Conservation (phyloP, 2,797 vertebrate species). For the Schizopygopsis pylzovi region DNA sequence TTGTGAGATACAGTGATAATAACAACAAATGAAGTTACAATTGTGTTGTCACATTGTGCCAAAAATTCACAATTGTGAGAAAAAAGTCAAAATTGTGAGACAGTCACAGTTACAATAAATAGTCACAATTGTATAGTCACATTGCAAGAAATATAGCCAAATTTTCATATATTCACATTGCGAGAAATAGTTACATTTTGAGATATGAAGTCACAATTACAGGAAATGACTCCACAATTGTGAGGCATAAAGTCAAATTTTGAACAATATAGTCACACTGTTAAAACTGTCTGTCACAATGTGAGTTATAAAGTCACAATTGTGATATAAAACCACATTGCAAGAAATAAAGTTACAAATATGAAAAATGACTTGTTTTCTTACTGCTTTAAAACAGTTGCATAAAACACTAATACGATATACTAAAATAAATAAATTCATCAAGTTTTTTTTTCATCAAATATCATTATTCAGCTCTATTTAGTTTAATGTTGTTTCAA, state of each 20-base stretch:
- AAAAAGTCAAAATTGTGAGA: not conserved
- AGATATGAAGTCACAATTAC: not conserved
- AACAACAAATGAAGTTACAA: no score
- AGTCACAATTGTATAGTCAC: not conserved
- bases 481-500: not conserved
- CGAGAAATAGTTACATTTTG: not conserved
- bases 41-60: no score
- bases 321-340: not conserved
- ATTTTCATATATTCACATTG: not conserved
- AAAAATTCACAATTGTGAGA: no score
- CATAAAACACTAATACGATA: no score
- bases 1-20: not conserved
- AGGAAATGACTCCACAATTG: not conserved
- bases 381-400: no score
- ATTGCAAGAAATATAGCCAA: not conserved
- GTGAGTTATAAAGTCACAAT: not conserved
- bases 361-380: not conserved
- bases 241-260: not conserved
- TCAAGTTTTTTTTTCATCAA: no score
- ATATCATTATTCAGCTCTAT: not conserved
- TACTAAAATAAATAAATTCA: no score
- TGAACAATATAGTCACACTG: not conserved
- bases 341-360: not conserved
- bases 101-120: not conserved
- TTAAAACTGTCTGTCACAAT: not conserved